Conservation (phyloP, 2,888 invertebrate species). For the Sussaba pulchella region DNA sequence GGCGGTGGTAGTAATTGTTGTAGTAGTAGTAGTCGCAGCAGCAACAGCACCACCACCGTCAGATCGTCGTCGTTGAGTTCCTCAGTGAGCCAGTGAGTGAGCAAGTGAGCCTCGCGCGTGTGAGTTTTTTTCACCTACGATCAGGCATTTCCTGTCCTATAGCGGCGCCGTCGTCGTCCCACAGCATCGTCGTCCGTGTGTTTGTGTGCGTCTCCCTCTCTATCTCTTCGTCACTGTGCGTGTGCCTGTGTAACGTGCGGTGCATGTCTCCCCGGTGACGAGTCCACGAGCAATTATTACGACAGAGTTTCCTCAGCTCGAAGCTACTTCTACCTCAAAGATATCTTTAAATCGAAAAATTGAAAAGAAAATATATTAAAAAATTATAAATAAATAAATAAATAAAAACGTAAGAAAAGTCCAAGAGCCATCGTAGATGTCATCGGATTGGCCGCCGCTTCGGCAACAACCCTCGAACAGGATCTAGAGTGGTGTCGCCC, state of each 20-base stretch:
- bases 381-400: background rate
- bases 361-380: no score
- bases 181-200: no score
- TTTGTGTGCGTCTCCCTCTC: background rate
- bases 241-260: conserved; percentile 5
- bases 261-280: background rate
- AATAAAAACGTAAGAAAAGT: background rate
- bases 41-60: no score
- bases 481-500: background rate
- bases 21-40: background rate
- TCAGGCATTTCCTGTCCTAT: conserved; percentile 13
- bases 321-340: background rate
- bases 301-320: conserved; percentile 38
- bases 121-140: conserved; percentile 12
- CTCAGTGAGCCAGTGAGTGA: conserved; percentile 19
- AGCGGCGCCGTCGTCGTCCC: conserved; percentile 13
- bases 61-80: conserved; percentile 9
- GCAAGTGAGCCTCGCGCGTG: background rate
- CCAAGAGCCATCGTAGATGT: no score
- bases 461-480: no score
- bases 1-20: no score
- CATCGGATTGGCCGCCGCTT: no score
- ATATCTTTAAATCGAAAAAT: background rate
- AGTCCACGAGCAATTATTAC: conserved; percentile 50
- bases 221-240: conserved; percentile 1